Evolutionary conservation across 1,140 invertebrate species (phyloP).

Genomic region (Trypoxylus dichotomus): DNA sequence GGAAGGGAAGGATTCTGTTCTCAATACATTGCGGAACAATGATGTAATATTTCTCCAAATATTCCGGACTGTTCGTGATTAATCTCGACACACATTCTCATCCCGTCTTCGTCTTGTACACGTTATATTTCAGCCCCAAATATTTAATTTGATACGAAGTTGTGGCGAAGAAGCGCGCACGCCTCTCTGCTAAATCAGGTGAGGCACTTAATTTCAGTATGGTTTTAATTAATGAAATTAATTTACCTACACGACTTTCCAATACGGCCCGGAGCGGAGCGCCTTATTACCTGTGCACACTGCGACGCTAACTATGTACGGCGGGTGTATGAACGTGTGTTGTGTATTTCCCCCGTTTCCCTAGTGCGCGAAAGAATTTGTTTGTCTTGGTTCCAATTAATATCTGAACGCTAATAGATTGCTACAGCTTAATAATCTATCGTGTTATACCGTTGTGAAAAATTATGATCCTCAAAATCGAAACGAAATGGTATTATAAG

Average conservation of each 20-base stretch:
- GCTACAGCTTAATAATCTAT: no score
- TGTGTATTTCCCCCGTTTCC: no score
- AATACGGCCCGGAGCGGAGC: slow-evolving; percentile 36
- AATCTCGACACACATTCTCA: neutral
- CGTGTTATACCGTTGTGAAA: no score
- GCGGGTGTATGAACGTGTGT: no score
- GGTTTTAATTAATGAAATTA: slow-evolving; percentile 48
- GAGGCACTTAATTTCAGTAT: slow-evolving; percentile 39
- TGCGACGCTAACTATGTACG: neutral
- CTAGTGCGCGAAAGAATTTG: no score
- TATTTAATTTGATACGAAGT: slow-evolving; percentile 6
- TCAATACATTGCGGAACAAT: no score
- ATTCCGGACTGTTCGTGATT: neutral
- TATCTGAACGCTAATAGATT: no score
- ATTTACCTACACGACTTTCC: slow-evolving; percentile 44
- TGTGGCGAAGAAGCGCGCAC: neutral
- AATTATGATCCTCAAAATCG: no score
- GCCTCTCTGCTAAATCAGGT: slow-evolving; percentile 24
- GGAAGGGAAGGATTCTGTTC: no score
- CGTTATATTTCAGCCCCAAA: neutral
- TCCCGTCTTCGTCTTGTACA: neutral
- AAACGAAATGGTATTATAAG: no score
- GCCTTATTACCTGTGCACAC: slow-evolving; percentile 16
- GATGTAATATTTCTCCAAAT: no score
- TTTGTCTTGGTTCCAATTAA: no score